Base-by-base conservation (phyloP, 2,888 invertebrate genomes). In the Clanis bilineata region DNA sequence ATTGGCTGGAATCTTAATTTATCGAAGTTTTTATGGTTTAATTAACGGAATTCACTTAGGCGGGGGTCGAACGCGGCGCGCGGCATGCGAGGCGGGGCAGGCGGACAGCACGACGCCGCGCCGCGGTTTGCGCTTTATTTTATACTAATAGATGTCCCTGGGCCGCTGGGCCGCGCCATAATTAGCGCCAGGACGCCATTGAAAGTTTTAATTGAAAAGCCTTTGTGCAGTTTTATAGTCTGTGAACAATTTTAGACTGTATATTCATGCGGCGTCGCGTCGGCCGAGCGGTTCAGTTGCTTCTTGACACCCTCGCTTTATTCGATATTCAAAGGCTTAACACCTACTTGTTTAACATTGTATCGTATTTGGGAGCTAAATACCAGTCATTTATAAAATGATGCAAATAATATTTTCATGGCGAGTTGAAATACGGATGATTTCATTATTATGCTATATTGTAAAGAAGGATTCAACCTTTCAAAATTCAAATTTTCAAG, bases 21-120 rank as follows among this genome's bases (percentile, higher is more conserved):
- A 93, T 92, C 85, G 92, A 92, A 92, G 87, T 93, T 93, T 93
- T 93, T 93, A 93, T 92, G 92, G 92, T 93, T 93, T 93, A 93
- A 93, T 93, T 93, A 93, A 92, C 92, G 88, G 91, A 92, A 93
- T 92, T 92, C 92, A 92, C 92, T 92, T 92, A 90, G 86, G 80
- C 80, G 80, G 67, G 80, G 76, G 74, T 58, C 63, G 69, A 66
- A 71, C 71, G 69, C 65, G 73, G 64, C 65, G 62, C n/a, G n/a
- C n/a, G n/a, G n/a, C n/a, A n/a, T n/a, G 66, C 47, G 51, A 28
- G 28, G 51, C 68, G 74, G 72, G 75, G 74, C 67, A 74, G 63
- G n/a, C n/a, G 63, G 64, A 62, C 64, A 64, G 67, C 69, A 71
- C 72, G 76, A 67, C 72, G 73, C 69, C 65, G 67, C 76, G 77